Base-by-base conservation (phyloP, 2,113 vertebrate species). In the Todiramphus saurophagus region DNA sequence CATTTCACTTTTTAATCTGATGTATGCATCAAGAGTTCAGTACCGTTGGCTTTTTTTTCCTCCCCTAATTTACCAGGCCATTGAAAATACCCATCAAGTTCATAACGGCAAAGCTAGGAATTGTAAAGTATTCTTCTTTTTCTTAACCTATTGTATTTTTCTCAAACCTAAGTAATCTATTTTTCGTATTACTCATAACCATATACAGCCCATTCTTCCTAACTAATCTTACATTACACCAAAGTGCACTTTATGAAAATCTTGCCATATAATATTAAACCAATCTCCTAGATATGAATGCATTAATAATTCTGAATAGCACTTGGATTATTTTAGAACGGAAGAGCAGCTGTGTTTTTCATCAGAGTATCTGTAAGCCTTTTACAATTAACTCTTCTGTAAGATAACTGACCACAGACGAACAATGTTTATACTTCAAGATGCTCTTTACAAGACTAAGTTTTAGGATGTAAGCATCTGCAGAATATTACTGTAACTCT, bases 1-100 rank as follows among this genome's bases (percentile, higher is more conserved):
- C 78, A 72, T 69, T 81, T 80, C 53, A 77, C 75, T 97, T 96
- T 81, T 91, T 85, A 83, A 84, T 74, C 84, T 73, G 44, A 88
- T 41, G 63, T 35, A 82, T 35, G 58, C 31, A 68, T 21, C 33
- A 86, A 35, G 51, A 78, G 11, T 82, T 91, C 53, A 59, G 21
- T n/a, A 44, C 9, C 39, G 5, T 11, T 81, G 37, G 7, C 6
- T 51, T 90, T 69, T 35, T 79, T 13, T 8, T 4, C 4, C 16
- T 62, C 43, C 33, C 30, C 28, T 93, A 53, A 74, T 87, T 95
- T 77, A 83, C 51, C 37, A 90, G 70, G 37, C 27, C 31, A 64
- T 1, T 55, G 64, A 77, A 91, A 90, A 72, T 25, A 94, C 56
- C 13, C 70, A 91, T 37, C 19, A 78, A 78, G 53, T 63, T 80